phyloP scores from a whole-genome alignment of 2,797 vertebrate genomes.

The Gila robusta region DNA sequence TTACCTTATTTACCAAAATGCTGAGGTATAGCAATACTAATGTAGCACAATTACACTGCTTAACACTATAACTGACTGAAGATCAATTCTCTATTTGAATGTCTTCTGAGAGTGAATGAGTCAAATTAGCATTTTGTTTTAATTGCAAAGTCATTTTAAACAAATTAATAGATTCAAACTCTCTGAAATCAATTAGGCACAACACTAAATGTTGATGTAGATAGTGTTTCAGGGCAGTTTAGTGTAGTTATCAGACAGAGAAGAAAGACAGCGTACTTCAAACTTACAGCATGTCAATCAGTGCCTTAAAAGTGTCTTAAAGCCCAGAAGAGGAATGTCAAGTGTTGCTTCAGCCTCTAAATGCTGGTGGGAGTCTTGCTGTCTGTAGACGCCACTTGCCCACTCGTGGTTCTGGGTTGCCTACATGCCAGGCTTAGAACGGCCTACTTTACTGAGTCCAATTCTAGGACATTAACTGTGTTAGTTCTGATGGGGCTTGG shows the following conservation, averaged over 20 bases:
- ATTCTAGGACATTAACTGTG: slow-evolving; percentile 69
- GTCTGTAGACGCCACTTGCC: slow-evolving; percentile 47
- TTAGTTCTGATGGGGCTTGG: slow-evolving; percentile 56
- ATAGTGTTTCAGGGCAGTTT: background rate
- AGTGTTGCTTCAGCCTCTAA: slow-evolving; percentile 16
- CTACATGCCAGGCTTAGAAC: slow-evolving; percentile 44
- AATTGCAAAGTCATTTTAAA: slow-evolving; percentile 1
- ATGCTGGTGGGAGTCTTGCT: slow-evolving; percentile 7
- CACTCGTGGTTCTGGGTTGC: slow-evolving; percentile 42
- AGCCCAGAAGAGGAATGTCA: background rate
- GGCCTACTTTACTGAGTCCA: slow-evolving; percentile 66
- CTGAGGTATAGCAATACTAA: background rate
- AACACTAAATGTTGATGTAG: background rate
- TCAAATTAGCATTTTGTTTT: background rate
- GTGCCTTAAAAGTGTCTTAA: background rate
- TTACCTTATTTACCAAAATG: background rate
- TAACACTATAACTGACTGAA: background rate
- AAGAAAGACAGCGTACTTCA: background rate
- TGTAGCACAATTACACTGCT: background rate
- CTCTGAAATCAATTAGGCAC: background rate
- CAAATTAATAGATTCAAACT: background rate
- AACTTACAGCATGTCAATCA: background rate
- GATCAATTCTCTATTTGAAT: background rate
- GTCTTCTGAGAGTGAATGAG: background rate
- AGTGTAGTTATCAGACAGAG: background rate